These are phyloP conservation scores for Oryzias woworae DNA, from an alignment of 2,113 vertebrate genomes.

Conservation along the genomic window DNA sequence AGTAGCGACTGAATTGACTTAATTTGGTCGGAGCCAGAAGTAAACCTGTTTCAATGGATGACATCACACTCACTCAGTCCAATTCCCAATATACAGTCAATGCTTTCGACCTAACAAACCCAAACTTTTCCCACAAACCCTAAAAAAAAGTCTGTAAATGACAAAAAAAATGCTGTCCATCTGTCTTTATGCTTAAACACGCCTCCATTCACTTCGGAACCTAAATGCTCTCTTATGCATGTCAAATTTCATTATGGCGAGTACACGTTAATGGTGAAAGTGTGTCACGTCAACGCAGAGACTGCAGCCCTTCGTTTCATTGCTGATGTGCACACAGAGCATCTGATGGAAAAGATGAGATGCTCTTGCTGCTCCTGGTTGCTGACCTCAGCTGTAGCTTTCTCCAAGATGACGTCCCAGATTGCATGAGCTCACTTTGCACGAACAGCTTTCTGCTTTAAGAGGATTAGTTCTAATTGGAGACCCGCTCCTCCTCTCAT, in stretches of 20 bases:
- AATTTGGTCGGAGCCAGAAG: no score
- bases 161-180: no score
- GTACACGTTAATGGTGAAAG: constrained; percentile 9
- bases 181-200: no score
- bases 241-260: neutral
- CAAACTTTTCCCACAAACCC: no score
- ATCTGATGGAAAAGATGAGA: constrained; percentile 1
- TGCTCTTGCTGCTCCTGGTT: constrained; percentile 9
- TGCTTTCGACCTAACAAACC: no score
- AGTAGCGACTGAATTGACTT: no score
- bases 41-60: no score
- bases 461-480: constrained; percentile 32
- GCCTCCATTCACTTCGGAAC: no score
- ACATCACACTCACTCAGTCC: no score
- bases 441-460: constrained; percentile 4
- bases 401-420: constrained; percentile 14
- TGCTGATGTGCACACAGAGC: constrained; percentile 19
- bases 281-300: constrained; percentile 11
- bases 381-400: constrained; percentile 1
- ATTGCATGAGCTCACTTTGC: constrained; percentile 11
- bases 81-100: no score
- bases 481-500: neutral
- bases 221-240: constrained; percentile 10
- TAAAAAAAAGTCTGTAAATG: no score
- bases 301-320: constrained; percentile 19